These are phyloP conservation scores for Regulus satrapa DNA, from an alignment of 2,113 vertebrate species.

Conservation along the genomic window DNA sequence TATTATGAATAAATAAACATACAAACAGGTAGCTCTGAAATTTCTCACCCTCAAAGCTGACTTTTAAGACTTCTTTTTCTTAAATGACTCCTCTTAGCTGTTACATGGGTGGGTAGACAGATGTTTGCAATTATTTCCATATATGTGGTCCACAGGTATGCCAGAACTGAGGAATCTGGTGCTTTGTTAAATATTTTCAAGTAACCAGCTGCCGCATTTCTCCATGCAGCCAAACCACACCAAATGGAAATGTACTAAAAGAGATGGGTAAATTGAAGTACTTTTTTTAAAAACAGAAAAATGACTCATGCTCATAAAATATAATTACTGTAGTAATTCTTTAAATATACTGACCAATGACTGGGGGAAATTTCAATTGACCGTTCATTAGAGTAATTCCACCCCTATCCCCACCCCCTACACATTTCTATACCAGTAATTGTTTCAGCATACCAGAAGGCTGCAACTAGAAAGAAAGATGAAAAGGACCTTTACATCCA, in stretches of 20 bases:
- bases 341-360: slow-evolving; percentile 62
- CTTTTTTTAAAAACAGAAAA: slow-evolving; percentile 72
- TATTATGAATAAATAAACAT: slow-evolving; percentile 39
- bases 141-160: slow-evolving; percentile 77
- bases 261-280: slow-evolving; percentile 64
- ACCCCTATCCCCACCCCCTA: neutral
- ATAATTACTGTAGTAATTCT: slow-evolving; percentile 71
- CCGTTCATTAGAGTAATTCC: slow-evolving; percentile 4
- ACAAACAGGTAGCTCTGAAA: slow-evolving; percentile 10
- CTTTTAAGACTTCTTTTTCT: slow-evolving; percentile 60
- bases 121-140: slow-evolving; percentile 76
- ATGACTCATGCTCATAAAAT: slow-evolving; percentile 74
- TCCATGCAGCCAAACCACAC: slow-evolving; percentile 71
- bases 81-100: slow-evolving; percentile 58
- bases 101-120: slow-evolving; percentile 71
- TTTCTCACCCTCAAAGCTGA: slow-evolving; percentile 24
- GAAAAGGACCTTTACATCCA: neutral
- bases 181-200: slow-evolving; percentile 72
- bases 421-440: neutral
- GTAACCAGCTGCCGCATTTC: slow-evolving; percentile 65
- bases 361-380: slow-evolving; percentile 43
- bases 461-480: neutral
- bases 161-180: slow-evolving; percentile 69
- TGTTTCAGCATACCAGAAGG: slow-evolving; percentile 5
- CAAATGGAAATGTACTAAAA: slow-evolving; percentile 79